phyloP scores from a whole-genome alignment of 64 coral and sea anemone genomes.

The Pachyseris speciosa region DNA sequence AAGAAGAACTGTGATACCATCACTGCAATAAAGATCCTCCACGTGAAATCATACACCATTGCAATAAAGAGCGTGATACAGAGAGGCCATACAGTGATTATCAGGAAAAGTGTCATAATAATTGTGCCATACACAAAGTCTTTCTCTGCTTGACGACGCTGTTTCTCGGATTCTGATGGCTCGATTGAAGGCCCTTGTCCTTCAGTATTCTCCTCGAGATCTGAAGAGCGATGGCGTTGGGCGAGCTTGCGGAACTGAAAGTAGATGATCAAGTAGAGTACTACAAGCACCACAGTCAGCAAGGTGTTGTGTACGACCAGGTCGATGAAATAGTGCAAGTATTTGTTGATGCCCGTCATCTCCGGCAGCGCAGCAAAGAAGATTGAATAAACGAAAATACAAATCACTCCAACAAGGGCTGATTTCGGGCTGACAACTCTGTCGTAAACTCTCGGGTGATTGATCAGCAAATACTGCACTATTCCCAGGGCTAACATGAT shows the following conservation, averaged over 20 bases:
- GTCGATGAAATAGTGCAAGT: conserved; percentile 40
- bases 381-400: conserved; percentile 77
- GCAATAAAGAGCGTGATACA: not conserved
- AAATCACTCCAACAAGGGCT: conserved; percentile 7
- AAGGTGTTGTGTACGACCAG: conserved; percentile 70
- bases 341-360: conserved; percentile 51
- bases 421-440: conserved; percentile 23
- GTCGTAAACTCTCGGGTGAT: conserved; percentile 53
- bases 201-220: not conserved
- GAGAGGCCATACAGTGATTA: conserved; percentile 52
- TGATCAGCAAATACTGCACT: conserved; percentile 69
- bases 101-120: conserved; percentile 37
- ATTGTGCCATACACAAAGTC: conserved; percentile 56
- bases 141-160: conserved; percentile 44
- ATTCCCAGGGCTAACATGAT: conserved; percentile 68
- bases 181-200: not conserved
- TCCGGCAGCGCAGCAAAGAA: conserved; percentile 85
- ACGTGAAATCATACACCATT: not conserved
- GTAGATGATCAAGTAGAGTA: conserved; percentile 74
- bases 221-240: not conserved
- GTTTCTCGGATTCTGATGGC: not conserved
- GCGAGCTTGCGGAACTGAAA: conserved; percentile 38
- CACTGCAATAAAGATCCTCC: not conserved
- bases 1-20: conserved; percentile 23
- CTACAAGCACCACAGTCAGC: conserved; percentile 47